A percentile compares a stretch with the other conserved stretches of the same genome.
These are phyloP conservation scores for Xerus rutilus DNA, from an alignment of 2,797 vertebrate genomes.

Conservation along the genomic window DNA sequence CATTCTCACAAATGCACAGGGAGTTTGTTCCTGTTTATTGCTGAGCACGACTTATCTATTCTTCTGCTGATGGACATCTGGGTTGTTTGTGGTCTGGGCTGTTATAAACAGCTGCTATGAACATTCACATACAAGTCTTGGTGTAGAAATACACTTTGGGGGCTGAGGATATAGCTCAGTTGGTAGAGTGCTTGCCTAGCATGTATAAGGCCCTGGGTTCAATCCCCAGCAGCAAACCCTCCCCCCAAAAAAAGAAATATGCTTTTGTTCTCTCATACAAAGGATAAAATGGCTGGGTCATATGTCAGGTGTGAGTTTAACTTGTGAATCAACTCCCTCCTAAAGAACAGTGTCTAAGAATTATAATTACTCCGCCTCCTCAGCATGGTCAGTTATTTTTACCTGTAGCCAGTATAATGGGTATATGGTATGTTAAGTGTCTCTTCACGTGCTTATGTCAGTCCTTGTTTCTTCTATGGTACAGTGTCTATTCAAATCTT, in stretches of 20 bases:
- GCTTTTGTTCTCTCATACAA: background rate
- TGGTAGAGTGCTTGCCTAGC: too few species aligned
- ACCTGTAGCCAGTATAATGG: rapidly evolving
- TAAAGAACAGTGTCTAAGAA: background rate
- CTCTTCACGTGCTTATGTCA: background rate
- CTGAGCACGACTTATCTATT: background rate
- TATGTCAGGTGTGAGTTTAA: background rate
- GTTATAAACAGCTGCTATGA: background rate
- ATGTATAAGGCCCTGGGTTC: too few species aligned
- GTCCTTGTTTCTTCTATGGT: background rate
- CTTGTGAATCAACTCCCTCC: background rate
- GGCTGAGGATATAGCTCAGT: too few species aligned
- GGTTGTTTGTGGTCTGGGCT: background rate
- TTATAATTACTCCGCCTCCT: too few species aligned
- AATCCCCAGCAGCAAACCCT: too few species aligned
- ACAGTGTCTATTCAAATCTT: background rate
- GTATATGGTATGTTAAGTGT: too few species aligned
- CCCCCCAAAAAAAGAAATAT: background rate
- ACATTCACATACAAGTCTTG: background rate
- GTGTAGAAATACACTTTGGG: background rate
- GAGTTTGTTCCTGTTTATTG: background rate
- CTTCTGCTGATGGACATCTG: background rate
- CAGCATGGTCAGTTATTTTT: rapidly evolving
- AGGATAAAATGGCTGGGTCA: background rate
- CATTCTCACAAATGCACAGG: rapidly evolving